phyloP scores from a whole-genome alignment of 2,888 invertebrate species.

The Scelioninae gen. 2 region DNA sequence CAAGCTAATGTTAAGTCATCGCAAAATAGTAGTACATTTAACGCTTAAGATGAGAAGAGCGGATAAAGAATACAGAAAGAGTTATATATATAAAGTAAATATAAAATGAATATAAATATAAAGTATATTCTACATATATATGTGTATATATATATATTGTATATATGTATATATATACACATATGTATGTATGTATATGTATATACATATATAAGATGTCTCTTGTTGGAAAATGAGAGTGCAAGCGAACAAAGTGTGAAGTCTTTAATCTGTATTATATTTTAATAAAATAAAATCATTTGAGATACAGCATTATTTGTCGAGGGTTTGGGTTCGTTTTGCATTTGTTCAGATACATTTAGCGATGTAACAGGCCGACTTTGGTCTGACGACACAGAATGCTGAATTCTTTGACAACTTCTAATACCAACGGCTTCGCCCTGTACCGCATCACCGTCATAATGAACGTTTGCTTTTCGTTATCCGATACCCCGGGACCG shows the following conservation, averaged over 20 bases:
- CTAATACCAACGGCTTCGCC: slow-evolving; percentile 12
- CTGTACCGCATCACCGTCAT: slow-evolving; percentile 62
- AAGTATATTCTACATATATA: too few relatives aligned
- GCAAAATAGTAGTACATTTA: slow-evolving; percentile 24
- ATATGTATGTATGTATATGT: too few relatives aligned
- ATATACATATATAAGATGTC: slow-evolving; percentile 47
- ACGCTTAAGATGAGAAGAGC: slow-evolving; percentile 18
- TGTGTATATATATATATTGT: too few relatives aligned
- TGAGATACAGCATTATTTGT: slow-evolving; percentile 55
- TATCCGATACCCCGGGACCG: slow-evolving; percentile 60
- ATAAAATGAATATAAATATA: slow-evolving; percentile 39
- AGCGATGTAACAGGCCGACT: slow-evolving; percentile 33
- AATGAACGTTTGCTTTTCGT: slow-evolving; percentile 66
- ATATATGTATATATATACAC: too few relatives aligned
- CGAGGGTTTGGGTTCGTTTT: slow-evolving; percentile 1
- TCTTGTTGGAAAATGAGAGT: slow-evolving; percentile 42
- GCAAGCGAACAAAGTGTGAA: slow-evolving; percentile 70
- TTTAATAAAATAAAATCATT: slow-evolving; percentile 72
- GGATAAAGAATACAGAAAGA: slow-evolving; percentile 20
- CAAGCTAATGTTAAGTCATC: slow-evolving; percentile 30
- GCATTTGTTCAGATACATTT: slow-evolving; percentile 10
- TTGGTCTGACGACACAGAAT: slow-evolving; percentile 41
- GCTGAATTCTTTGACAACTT: slow-evolving; percentile 32
- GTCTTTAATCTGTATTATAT: slow-evolving; percentile 72
- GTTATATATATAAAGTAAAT: slow-evolving; percentile 31